These are phyloP conservation scores for Choristoneura rosaceana DNA, from an alignment of 2,888 invertebrate genomes.

Conservation along the genomic window DNA sequence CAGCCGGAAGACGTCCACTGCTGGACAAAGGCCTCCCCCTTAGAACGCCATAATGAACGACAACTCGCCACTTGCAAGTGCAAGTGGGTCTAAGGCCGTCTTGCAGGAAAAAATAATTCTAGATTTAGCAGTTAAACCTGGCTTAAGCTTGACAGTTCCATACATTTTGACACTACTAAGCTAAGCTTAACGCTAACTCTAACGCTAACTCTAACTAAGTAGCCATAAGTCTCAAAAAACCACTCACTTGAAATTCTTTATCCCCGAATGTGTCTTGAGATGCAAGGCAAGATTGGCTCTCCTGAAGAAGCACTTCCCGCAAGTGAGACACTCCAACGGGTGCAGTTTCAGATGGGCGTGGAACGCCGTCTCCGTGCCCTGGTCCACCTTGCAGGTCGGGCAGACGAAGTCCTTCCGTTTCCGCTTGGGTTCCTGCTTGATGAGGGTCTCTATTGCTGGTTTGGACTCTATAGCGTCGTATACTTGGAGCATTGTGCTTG, in stretches of 20 bases:
- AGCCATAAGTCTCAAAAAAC: too few species aligned
- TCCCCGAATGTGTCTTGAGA: conserved; percentile 91
- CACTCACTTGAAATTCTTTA: conserved; percentile 88
- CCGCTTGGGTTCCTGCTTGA: conserved; percentile 75
- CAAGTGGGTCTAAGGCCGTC: too few species aligned
- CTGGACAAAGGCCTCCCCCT: too few species aligned
- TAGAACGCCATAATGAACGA: too few species aligned
- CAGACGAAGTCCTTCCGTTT: conserved; percentile 70
- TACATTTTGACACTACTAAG: too few species aligned
- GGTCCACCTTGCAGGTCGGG: conserved; percentile 85
- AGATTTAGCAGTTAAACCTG: too few species aligned
- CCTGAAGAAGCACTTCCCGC: conserved; percentile 91
- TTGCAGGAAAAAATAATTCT: too few species aligned
- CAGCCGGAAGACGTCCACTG: too few species aligned
- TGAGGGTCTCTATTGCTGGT: conserved; percentile 78
- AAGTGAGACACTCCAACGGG: conserved; percentile 92
- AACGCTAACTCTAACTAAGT: too few species aligned
- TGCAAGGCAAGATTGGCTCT: conserved; percentile 91
- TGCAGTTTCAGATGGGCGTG: conserved; percentile 91
- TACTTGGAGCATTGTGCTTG: conserved; percentile 63
- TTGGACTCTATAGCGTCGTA: conserved; percentile 71
- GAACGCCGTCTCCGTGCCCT: conserved; percentile 88
- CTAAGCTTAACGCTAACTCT: too few species aligned
- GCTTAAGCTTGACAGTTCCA: too few species aligned
- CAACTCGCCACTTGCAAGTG: too few species aligned